A percentile compares a stretch with the other conserved stretches of the same genome.
phyloP scores from a whole-genome alignment of 2,797 vertebrate genomes.

The Scolopax bukidnonensis region DNA sequence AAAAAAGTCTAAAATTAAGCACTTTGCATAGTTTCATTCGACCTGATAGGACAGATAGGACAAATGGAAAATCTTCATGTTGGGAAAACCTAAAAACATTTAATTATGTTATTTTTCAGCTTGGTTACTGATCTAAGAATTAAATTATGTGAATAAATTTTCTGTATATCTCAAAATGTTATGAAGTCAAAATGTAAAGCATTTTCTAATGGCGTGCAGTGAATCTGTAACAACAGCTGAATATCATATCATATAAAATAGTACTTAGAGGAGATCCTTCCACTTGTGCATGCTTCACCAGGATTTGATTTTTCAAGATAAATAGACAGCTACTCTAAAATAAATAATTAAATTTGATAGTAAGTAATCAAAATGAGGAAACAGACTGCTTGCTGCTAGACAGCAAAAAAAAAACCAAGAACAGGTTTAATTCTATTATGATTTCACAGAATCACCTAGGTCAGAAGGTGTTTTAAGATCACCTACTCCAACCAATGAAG shows the following conservation, averaged over 20 bases:
- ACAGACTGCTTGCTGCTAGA: background rate
- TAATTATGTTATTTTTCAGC: background rate
- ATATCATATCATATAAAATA: background rate
- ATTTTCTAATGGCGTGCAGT: background rate
- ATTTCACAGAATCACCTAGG: background rate
- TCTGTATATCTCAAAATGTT: background rate
- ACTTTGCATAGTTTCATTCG: background rate
- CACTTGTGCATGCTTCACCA: background rate
- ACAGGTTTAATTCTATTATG: background rate
- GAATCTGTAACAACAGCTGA: background rate
- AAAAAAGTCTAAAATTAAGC: background rate
- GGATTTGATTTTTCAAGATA: background rate
- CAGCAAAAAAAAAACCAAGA: background rate
- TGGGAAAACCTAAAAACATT: background rate
- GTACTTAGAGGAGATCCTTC: rapidly evolving
- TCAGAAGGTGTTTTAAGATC: too few relatives aligned
- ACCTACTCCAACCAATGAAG: too few relatives aligned
- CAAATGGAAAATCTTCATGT: background rate
- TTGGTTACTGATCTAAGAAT: background rate
- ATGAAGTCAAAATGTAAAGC: background rate
- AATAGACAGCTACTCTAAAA: background rate
- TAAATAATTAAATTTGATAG: background rate
- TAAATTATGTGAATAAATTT: background rate
- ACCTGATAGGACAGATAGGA: background rate
- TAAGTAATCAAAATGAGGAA: background rate